Evolutionary conservation across 2,888 invertebrate genomes (phyloP), one percentile per base, ranked within the genome.

Genomic region (Julus scandinavius): DNA sequence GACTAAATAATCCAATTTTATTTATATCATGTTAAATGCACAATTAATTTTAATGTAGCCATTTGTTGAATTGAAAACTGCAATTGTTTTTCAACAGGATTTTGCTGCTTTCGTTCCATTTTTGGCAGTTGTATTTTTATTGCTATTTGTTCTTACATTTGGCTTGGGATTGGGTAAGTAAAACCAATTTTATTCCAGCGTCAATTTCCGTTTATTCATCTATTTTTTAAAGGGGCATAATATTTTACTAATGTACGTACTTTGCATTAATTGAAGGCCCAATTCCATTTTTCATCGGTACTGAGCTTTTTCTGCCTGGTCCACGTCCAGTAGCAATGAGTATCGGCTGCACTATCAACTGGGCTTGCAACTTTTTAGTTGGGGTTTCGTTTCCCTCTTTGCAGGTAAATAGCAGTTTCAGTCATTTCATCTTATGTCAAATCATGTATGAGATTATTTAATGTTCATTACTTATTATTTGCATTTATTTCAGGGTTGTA

Each of bases 271-370:
- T 85, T 85, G 54, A 58, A 88, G 91, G 91, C 4, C 91, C 91
- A 45, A 91, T 91, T 87, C 91, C 91, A 13, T 91, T 91, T 89
- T 91, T 91, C 87, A 90, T 91, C 50, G 90, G 91, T 3, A 2
- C 93, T 93, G 97, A 97, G 93, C 92, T 97, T 88, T 97, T 97
- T 91, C 96, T 96, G 91, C 95, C 96, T 89, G 96, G 95, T 0
- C 96, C 97, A 0, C 94, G 97, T n/a, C 95, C 96, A 0, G 95
- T 95, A 38, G 97, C 96, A 87, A 97, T 97, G 96, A 95, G 97
- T 86, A 93, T 97, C 92, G 97, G 97, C 83, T 96, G 96, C 89
- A 94, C 97, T 91, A 94, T 95, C 89, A 98, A 97, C 92, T 98
- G 98, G 97, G 94, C 94, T 0, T 96, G 96, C 85, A 98, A 98